Percentiles rank a stretch among this genome's conserved stretches.
These are phyloP conservation scores for Heptranchias perlo DNA, from an alignment of 2,113 vertebrate genomes.

Conservation along the genomic window DNA sequence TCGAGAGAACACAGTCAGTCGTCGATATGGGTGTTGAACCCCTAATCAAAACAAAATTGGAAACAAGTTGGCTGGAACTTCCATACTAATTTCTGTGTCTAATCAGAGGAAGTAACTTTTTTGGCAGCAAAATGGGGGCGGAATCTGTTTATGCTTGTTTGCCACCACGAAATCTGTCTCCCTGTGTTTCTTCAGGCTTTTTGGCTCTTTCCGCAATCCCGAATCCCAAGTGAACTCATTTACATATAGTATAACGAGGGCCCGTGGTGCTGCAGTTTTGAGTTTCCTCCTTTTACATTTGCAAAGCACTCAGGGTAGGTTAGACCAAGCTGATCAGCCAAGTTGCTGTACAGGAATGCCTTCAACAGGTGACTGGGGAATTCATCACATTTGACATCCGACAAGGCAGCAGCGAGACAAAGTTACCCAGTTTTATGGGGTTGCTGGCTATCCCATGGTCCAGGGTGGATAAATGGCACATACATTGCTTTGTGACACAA, in stretches of 20 bases:
- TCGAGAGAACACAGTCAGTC: background rate
- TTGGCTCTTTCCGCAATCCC: background rate
- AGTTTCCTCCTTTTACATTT: background rate
- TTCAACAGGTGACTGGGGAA: background rate
- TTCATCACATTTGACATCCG: background rate
- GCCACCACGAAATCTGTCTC: constrained; percentile 14
- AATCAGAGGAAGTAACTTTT: background rate
- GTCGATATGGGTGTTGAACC: background rate
- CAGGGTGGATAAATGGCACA: background rate
- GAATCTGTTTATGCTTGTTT: background rate
- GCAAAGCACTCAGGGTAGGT: background rate
- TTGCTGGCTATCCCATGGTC: background rate
- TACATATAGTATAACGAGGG: background rate
- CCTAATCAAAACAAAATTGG: background rate
- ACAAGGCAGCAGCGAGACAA: background rate
- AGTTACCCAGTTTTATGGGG: background rate
- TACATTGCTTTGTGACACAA: background rate
- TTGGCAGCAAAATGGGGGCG: background rate
- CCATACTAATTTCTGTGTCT: background rate
- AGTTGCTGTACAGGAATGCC: background rate
- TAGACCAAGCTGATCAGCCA: background rate
- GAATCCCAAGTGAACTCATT: background rate
- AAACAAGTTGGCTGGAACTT: background rate
- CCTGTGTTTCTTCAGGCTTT: background rate
- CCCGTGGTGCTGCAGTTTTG: background rate